Percentiles rank a stretch among this genome's conserved stretches.
phyloP scores from a whole-genome alignment of 2,113 vertebrate genomes.

The Halcyon malimbica region DNA sequence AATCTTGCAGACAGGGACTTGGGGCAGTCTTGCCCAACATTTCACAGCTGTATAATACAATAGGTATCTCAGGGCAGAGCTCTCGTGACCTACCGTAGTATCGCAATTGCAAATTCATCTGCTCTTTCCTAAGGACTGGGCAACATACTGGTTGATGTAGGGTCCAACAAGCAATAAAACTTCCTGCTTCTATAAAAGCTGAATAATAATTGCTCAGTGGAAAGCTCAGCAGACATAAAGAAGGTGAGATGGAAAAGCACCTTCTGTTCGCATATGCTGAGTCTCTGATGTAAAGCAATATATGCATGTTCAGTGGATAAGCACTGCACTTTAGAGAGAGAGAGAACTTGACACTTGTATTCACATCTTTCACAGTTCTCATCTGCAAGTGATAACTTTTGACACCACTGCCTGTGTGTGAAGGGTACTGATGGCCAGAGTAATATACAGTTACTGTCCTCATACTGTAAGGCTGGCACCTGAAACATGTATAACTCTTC shows the following conservation, averaged over 20 bases:
- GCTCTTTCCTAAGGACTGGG: not conserved
- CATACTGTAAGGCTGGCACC: not conserved
- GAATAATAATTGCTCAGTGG: not conserved
- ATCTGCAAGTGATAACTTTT: constrained; percentile 59
- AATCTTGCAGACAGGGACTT: not conserved
- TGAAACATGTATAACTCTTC: not conserved
- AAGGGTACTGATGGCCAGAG: constrained; percentile 4
- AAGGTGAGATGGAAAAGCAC: constrained; percentile 13
- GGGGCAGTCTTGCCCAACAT: not conserved
- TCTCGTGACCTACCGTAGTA: rapidly evolving
- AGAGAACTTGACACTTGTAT: constrained; percentile 38
- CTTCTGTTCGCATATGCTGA: not conserved
- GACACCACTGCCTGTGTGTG: constrained; percentile 44
- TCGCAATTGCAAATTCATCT: not conserved
- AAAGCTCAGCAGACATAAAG: not conserved
- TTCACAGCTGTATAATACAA: not conserved
- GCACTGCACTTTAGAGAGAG: not conserved
- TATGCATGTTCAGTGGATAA: not conserved
- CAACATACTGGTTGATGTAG: not conserved
- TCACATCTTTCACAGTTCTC: constrained; percentile 65
- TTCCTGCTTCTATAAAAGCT: not conserved
- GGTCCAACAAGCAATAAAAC: not conserved
- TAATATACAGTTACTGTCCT: not conserved
- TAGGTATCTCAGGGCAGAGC: not conserved
- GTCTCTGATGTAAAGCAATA: not conserved